Base-by-base conservation (phyloP, 2,888 invertebrate genomes). In the Auanema freiburgensis region DNA sequence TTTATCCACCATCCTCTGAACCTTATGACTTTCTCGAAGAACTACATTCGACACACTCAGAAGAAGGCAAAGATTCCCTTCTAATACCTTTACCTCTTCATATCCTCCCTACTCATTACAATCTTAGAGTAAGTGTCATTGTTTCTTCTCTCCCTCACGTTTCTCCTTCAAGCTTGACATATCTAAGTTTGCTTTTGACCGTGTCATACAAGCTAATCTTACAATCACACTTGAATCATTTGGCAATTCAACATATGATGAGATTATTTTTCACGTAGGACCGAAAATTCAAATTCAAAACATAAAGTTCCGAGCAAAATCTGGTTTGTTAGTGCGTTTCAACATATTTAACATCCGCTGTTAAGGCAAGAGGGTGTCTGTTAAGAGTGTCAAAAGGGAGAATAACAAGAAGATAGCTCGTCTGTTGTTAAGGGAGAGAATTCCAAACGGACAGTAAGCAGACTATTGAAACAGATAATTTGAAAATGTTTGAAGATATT, bases 51-150 rank as follows among this genome's bases (percentile, higher is more conserved):
- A 58, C 63, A 42, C 41, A 66, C 42, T 41, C 54, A 11, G 57
- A 67, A 54, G 58, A 65, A 55, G 25, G 65, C 25, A 69, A 63
- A 18, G 71, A 74, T 42, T 66, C 71, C 2, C 64, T 77, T 1
- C 60, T 79, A 8, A 69, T 78, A 6, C 77, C 77, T n/a, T 63
- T 81, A 6, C 80, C 81, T 10, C 65, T 68, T 3, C 72, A 73
- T 42, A 71, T 79, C 42, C 51, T 76, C 25, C 81, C 81, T n/a
- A 63, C 71, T 24, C 81, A 81, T 54, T 81, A 81, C 65, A 76
- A 81, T 59, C 61, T 81, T 2, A 59, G 71, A 66, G 81, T 80
- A 23, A 52, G 24, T 11, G 24, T 21, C 5, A 5, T 21, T 11
- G 23, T 23, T 52, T 52, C 4, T 53, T 14, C 8, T 67, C 14